Evolutionary conservation across 2,113 vertebrate genomes (phyloP).

Genomic region (Piprites chloris): DNA sequence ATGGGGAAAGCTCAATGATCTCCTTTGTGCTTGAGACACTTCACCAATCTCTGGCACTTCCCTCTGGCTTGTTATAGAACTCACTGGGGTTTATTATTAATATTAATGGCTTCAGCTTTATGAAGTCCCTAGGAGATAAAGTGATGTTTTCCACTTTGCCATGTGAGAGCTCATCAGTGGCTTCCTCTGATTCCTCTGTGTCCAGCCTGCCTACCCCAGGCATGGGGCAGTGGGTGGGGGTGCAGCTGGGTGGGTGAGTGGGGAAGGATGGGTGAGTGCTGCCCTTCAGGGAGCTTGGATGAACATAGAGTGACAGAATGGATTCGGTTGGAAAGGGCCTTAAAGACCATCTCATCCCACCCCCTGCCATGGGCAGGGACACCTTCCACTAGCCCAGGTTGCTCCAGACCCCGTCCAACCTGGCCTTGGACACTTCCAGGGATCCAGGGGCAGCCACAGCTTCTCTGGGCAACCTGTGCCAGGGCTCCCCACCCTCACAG

Average conservation of each 20-base stretch:
- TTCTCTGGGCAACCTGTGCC: neutral
- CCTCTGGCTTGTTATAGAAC: accelerated
- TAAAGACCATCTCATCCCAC: neutral
- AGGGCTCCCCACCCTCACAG: neutral
- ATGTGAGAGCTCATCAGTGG: neutral
- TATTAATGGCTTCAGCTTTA: neutral
- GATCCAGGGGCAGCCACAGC: neutral
- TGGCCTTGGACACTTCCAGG: neutral
- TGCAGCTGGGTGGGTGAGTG: too few species aligned
- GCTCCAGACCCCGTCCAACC: accelerated
- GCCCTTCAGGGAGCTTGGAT: accelerated
- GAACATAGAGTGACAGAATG: neutral
- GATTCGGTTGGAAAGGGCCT: neutral
- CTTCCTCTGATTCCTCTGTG: neutral
- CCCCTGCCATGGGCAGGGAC: neutral
- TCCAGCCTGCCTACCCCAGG: neutral
- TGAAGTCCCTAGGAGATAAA: neutral
- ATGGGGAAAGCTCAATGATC: neutral
- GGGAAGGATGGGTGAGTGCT: accelerated
- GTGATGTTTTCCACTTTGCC: neutral
- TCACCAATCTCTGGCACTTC: neutral
- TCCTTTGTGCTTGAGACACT: neutral
- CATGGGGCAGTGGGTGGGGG: accelerated
- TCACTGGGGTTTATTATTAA: neutral
- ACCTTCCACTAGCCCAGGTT: neutral